Evolutionary conservation across 2,888 invertebrate species (phyloP), one percentile per base, ranked within the genome.

Genomic region (Megalurothrips usitatus): DNA sequence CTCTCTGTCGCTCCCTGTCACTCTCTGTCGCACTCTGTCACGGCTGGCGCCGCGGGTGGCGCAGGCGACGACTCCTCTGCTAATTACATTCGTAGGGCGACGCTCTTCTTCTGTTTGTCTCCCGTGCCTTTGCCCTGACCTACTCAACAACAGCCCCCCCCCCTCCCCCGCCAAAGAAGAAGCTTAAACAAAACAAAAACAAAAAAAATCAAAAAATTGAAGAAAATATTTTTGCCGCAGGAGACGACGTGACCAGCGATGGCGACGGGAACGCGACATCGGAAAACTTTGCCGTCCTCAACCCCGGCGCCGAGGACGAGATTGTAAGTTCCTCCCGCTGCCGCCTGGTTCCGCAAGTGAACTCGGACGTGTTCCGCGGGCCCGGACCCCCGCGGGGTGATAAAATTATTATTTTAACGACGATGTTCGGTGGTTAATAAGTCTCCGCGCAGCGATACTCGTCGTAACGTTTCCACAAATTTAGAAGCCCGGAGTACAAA

Each of bases 271-370:
- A 4, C 23, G 11, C 68, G 9, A 23, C 26, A 11, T 11, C 23
- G 11, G 68, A 68, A 8, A 68, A 23, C 68, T 68, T 68, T 23
- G 68, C 68, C 68, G 11, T 68, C 23, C 83, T 91, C 83, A 88
- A 89, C 84, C 86, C 87, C 48, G 89, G 88, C 58, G 89, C 89
- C 84, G 90, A 91, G 85, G 90, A 91, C 84, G 89, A 91, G 85
- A 89, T 91, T 90, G 90, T 90, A 84, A 85, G 86, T 83, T 19
- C 9, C 3, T n/a, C n/a, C 4, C 19, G 63, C 10, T 9, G 49
- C 3, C 19, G 52, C 52, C 10, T 19, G 52, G 10, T 12, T 19
- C 14, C 14, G 10, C 14, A 3, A 52, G 10, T 12, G 52, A 19
- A 2, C 10, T 17, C 2, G 34, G 34, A 52, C 52, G 12, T 52